phyloP scores from a whole-genome alignment of 2,113 vertebrate species.

The Sprattus sprattus region DNA sequence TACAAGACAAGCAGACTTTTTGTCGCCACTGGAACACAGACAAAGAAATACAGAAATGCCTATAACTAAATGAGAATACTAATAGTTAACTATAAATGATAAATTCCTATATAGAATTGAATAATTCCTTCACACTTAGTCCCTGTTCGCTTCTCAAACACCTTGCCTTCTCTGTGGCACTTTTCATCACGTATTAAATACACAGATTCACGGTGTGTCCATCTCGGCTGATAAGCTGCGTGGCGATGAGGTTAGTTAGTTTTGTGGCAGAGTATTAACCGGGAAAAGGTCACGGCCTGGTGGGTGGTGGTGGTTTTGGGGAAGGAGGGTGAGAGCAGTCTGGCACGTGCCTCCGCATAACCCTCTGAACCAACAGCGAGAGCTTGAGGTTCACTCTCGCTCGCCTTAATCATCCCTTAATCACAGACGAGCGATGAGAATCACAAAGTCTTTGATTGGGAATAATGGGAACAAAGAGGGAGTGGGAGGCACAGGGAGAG shows the following conservation, averaged over 20 bases:
- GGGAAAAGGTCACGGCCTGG: not conserved
- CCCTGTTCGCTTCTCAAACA: not conserved
- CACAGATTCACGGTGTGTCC: not conserved
- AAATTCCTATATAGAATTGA: too few species aligned
- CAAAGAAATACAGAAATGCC: too few species aligned
- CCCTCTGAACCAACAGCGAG: not conserved
- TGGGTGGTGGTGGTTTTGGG: not conserved
- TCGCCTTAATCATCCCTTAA: slow-evolving; percentile 55
- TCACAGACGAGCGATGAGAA: slow-evolving; percentile 59
- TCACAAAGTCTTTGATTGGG: slow-evolving; percentile 54
- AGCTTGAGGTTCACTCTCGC: not conserved
- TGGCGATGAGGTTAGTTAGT: not conserved
- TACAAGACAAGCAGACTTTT: too few species aligned
- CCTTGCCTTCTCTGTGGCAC: not conserved
- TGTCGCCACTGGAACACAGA: too few species aligned
- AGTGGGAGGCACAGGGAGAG: slow-evolving; percentile 34
- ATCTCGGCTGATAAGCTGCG: not conserved
- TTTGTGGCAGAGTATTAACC: not conserved
- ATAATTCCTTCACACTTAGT: too few species aligned
- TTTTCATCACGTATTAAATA: not conserved
- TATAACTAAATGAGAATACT: too few species aligned
- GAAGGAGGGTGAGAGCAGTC: not conserved
- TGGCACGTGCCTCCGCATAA: not conserved
- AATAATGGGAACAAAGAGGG: slow-evolving; percentile 57
- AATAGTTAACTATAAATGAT: too few species aligned